Evolutionary conservation across 2,797 vertebrate species (phyloP), one percentile per base, ranked within the genome.

Genomic region (Thamnophis elegans): DNA sequence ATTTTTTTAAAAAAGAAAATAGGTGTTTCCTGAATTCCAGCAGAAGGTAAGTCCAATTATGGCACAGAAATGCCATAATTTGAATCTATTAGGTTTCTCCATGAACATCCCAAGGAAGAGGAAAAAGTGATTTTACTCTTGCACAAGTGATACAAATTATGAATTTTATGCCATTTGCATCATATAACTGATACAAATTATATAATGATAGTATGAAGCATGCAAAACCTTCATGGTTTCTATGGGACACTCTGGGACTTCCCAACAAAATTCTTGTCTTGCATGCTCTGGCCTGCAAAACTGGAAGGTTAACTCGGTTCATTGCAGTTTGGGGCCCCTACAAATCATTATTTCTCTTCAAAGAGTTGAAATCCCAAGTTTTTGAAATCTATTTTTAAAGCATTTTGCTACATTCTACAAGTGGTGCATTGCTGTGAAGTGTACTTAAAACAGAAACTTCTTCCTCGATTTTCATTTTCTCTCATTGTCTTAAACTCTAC

Each of bases 281-380:
- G 0, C 26, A 10, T 93, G 56, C 26, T 7, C 47, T 85, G 9
- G 22, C 51, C 0, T 0, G 22, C n/a, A 0, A 62, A 0, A 0
- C 56, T 92, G 86, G 10, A 89, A 89, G 5, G 51, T 62, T 22
- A 89, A 55, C 16, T 85, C 14, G 16, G 78, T 36, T 68, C 90
- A 59, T 51, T n/a, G 65, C 59, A 0, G 0, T 0, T 5, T 89
- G 73, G 89, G 16, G 32, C 10, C 65, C 6, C 16, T 73, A 73
- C 65, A 36, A 73, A 32, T 36, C n/a, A 68, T 68, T 68, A 8
- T 18, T 68, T 73, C n/a, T 36, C 65, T 73, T 73, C 6, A n/a
- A 68, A 68, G 62, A 36, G 7, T 73, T 73, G n/a, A 73, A 73
- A 36, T 20, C 7, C 32, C 32, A 36, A 73, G n/a, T 73, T 36